Conservation (phyloP, 2,888 invertebrate species). For the Mayetiola destructor region DNA sequence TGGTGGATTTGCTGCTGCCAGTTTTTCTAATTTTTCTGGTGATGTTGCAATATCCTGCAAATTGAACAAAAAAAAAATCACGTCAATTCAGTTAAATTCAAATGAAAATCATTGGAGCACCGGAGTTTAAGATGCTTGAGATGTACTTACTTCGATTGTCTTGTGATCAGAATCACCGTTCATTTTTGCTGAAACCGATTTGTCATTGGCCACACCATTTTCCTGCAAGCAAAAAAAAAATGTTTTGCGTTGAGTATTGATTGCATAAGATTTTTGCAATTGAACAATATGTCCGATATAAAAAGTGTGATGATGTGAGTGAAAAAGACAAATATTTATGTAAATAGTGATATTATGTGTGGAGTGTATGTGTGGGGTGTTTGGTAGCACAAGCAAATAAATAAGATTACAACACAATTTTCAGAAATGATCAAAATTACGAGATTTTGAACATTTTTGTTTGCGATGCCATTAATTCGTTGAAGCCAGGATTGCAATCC, state of each 20-base stretch:
- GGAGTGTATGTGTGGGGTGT: too few relatives aligned
- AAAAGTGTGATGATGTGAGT: too few relatives aligned
- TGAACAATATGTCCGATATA: too few relatives aligned
- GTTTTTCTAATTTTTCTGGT: conserved; percentile 14
- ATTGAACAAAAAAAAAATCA: not conserved
- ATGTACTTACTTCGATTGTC: not conserved
- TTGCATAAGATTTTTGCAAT: too few relatives aligned
- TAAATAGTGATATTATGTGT: too few relatives aligned
- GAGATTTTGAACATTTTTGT: too few relatives aligned
- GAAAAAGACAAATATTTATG: too few relatives aligned
- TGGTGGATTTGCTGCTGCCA: conserved; percentile 3
- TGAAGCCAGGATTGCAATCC: too few relatives aligned
- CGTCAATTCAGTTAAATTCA: not conserved
- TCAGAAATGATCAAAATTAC: too few relatives aligned
- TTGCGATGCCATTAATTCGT: too few relatives aligned
- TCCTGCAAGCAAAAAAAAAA: not conserved
- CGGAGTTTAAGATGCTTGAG: not conserved
- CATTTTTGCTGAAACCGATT: not conserved
- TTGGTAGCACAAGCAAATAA: too few relatives aligned
- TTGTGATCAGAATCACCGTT: conserved; percentile 7
- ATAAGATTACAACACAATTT: too few relatives aligned
- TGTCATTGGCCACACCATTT: not conserved
- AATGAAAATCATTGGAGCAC: not conserved
- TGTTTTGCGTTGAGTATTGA: not conserved
- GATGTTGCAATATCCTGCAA: not conserved